Percentiles rank a stretch among this genome's conserved stretches.
Conservation (phyloP, 2,888 invertebrate genomes). For the Patella caerulea region DNA sequence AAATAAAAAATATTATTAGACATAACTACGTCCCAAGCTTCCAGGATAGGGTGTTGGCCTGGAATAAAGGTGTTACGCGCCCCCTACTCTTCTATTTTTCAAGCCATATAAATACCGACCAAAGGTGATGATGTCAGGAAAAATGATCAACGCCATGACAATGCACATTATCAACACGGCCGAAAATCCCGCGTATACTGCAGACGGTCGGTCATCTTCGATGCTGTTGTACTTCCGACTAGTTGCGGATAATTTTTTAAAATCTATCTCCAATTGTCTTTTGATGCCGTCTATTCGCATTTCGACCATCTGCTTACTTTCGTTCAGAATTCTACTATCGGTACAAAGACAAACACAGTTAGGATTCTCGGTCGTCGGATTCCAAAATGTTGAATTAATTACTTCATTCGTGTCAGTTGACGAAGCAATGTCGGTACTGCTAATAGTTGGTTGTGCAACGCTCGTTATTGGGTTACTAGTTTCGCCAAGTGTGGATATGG, state of each 20-base stretch:
- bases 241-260: background rate
- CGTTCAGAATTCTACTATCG: background rate
- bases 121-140: background rate
- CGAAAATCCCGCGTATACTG: background rate
- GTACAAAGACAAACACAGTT: background rate
- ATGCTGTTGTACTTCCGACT: background rate
- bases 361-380: background rate
- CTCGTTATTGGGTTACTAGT: no score
- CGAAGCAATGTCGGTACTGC: no score
- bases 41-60: no score
- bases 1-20: no score
- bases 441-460: no score
- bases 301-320: background rate
- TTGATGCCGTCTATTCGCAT: background rate
- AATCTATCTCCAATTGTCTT: background rate
- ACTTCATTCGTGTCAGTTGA: no score
- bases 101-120: background rate
- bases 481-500: no score
- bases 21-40: no score
- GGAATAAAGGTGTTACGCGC: no score
- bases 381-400: no score
- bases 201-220: background rate
- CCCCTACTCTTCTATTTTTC: background rate
- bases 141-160: background rate
- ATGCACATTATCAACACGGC: background rate